Percentiles rank a stretch among this genome's conserved stretches.
Conservation (phyloP, 2,113 vertebrate genomes). For the Hylia prasina region DNA sequence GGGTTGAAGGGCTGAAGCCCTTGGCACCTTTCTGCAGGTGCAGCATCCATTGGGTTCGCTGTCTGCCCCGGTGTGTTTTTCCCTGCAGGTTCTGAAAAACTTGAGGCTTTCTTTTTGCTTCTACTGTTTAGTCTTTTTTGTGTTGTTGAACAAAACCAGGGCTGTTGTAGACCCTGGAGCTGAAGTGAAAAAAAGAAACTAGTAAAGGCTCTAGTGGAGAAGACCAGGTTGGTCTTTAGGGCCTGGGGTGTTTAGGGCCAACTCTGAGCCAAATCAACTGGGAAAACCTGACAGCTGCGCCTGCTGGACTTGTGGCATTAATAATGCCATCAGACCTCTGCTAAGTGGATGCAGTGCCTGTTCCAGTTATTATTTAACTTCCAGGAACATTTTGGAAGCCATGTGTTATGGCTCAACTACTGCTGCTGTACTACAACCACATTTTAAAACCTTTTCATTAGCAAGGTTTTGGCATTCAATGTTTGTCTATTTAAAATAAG, state of each 20-base stretch:
- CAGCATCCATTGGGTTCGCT: accelerated
- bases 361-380: constrained; percentile 64
- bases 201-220: not conserved
- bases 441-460: not conserved
- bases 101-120: not conserved
- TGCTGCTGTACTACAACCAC: not conserved
- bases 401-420: constrained; percentile 5
- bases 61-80: not conserved
- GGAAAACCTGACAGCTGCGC: constrained; percentile 5
- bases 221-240: not conserved
- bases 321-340: constrained; percentile 25
- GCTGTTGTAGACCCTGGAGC: not conserved
- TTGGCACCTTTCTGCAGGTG: accelerated
- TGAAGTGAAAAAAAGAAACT: not conserved
- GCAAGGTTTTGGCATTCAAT: not conserved
- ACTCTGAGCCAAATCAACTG: not conserved
- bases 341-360: constrained; percentile 16
- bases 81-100: not conserved
- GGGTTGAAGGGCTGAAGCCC: not conserved
- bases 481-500: not conserved
- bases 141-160: not conserved
- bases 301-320: constrained; percentile 29
- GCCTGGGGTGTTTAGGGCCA: not conserved
- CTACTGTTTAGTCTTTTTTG: not conserved
- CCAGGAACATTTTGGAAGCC: constrained; percentile 42